Conservation (phyloP, 2,113 vertebrate genomes). For the Takifugu flavidus region DNA sequence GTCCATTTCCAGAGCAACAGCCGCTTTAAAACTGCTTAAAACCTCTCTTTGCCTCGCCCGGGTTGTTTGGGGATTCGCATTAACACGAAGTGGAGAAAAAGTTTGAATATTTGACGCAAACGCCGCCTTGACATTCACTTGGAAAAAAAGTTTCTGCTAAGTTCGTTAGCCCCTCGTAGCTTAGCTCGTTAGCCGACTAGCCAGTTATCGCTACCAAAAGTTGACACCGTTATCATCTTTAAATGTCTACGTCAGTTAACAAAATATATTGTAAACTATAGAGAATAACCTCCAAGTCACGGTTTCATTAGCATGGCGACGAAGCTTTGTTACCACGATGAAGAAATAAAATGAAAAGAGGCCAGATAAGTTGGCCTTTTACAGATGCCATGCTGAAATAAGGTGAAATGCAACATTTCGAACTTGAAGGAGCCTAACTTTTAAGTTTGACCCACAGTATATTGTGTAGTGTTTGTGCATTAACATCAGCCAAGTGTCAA, state of each 20-base stretch:
- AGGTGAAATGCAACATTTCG: too few relatives aligned
- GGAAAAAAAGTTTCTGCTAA: slow-evolving; percentile 45
- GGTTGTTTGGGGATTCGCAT: fast-evolving
- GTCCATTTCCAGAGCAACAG: neutral
- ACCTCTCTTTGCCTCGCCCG: fast-evolving
- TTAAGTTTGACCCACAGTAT: too few relatives aligned
- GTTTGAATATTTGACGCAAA: neutral
- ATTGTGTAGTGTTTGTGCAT: too few relatives aligned
- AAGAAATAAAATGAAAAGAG: too few relatives aligned
- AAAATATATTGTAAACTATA: neutral
- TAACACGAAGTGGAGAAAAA: fast-evolving
- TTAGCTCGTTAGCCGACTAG: slow-evolving; percentile 57
- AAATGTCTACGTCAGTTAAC: neutral
- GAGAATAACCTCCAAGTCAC: neutral
- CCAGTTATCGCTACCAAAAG: slow-evolving; percentile 16
- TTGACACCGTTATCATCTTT: slow-evolving; percentile 5
- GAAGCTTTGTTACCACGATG: too few relatives aligned
- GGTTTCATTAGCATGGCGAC: neutral
- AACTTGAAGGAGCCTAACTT: too few relatives aligned
- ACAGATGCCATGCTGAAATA: too few relatives aligned
- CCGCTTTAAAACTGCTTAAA: neutral
- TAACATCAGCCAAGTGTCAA: too few relatives aligned
- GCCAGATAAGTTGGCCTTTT: too few relatives aligned
- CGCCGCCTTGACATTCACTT: neutral
- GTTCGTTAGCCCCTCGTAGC: slow-evolving; percentile 48